Evolutionary conservation across 2,797 vertebrate genomes (phyloP).

Genomic region (Picus viridis): DNA sequence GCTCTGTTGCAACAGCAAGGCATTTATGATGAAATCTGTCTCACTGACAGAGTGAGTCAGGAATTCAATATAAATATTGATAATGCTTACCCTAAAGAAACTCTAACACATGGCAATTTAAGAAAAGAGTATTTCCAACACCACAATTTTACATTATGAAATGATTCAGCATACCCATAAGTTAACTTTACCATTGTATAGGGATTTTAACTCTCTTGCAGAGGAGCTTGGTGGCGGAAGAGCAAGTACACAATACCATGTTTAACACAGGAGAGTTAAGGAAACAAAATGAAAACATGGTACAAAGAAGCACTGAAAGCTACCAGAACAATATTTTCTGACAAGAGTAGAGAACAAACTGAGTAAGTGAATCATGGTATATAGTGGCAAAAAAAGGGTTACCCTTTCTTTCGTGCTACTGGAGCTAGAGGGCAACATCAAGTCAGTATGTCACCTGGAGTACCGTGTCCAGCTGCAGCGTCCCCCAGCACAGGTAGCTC

Average conservation of each 20-base stretch:
- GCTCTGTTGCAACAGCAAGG: neutral
- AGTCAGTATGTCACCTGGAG: neutral
- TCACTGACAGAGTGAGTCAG: neutral
- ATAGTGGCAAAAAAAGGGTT: neutral
- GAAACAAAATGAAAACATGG: neutral
- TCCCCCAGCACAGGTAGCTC: too few relatives aligned
- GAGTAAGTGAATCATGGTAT: neutral
- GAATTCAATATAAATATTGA: neutral
- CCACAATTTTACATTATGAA: neutral
- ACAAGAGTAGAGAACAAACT: neutral
- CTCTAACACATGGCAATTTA: neutral
- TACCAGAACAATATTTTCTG: neutral
- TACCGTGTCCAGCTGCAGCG: too few relatives aligned
- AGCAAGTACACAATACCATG: neutral
- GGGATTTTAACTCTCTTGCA: neutral
- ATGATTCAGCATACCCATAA: neutral
- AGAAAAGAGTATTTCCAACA: neutral
- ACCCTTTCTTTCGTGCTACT: neutral
- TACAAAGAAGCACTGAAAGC: neutral
- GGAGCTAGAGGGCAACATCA: neutral
- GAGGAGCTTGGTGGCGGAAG: neutral
- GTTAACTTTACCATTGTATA: neutral
- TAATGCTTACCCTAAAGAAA: neutral
- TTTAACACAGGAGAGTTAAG: neutral
- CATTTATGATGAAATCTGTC: neutral